These are phyloP conservation scores for Scrobipalpa atriplicella DNA, from an alignment of 2,888 invertebrate genomes.

Conservation along the genomic window DNA sequence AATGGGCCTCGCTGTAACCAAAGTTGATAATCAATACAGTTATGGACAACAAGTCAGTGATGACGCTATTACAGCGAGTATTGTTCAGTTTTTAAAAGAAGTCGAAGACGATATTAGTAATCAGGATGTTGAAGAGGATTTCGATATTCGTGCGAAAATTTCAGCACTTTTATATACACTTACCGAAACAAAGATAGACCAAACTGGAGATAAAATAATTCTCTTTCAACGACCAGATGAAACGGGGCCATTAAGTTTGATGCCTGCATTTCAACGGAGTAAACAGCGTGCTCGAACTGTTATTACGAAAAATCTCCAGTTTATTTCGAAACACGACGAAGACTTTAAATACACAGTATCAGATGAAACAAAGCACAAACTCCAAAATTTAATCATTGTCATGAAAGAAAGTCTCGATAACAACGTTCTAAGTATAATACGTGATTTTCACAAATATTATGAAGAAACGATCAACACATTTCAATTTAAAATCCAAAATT, in stretches of 20 bases:
- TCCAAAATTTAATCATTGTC: not conserved
- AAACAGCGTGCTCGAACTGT: not conserved
- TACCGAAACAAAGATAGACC: too few species aligned
- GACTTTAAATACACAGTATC: conserved; percentile 11
- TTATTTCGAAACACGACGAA: not conserved
- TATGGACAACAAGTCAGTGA: not conserved
- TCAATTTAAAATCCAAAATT: not conserved
- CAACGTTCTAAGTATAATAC: not conserved
- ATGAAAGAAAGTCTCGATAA: not conserved
- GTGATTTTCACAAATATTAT: not conserved
- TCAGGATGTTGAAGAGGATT: not conserved
- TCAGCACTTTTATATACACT: too few species aligned
- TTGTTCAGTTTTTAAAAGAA: not conserved
- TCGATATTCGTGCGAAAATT: not conserved
- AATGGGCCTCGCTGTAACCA: not conserved
- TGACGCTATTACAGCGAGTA: too few species aligned
- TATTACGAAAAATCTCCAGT: not conserved
- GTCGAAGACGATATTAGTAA: not conserved
- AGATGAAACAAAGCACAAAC: conserved; percentile 12
- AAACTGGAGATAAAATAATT: not conserved
- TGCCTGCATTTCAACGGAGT: not conserved
- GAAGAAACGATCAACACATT: not conserved
- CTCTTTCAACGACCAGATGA: conserved; percentile 4
- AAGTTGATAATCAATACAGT: not conserved
- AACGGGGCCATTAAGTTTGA: not conserved